phyloP scores from a whole-genome alignment of 2,113 vertebrate species.

The Toxotes jaculatrix region DNA sequence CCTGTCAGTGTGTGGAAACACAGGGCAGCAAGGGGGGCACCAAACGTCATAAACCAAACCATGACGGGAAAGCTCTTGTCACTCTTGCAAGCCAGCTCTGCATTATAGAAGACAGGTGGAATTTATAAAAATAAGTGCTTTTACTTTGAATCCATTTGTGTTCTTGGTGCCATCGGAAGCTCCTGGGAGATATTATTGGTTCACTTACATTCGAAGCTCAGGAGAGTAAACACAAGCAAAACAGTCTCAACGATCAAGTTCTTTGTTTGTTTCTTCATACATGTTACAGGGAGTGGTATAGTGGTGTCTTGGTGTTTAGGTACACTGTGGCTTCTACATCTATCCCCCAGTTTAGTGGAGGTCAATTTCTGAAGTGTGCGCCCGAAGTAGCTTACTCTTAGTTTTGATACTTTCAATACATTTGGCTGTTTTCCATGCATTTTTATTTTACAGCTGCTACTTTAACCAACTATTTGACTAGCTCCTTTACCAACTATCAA shows the following conservation, averaged over 20 bases:
- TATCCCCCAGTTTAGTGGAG: no score
- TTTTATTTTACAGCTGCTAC: neutral
- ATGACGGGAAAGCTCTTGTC: neutral
- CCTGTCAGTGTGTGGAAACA: constrained; percentile 12
- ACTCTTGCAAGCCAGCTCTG: neutral
- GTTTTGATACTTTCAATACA: neutral
- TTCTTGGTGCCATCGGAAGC: neutral
- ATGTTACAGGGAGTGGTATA: neutral
- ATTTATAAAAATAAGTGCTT: neutral
- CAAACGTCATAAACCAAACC: constrained; percentile 1
- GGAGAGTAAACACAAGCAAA: constrained; percentile 6
- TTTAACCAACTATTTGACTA: neutral
- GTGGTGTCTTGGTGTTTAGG: no score
- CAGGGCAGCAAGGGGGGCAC: neutral
- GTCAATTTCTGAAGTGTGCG: no score
- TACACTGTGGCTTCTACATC: neutral
- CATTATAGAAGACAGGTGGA: neutral
- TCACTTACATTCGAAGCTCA: constrained; percentile 17
- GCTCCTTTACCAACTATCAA: neutral
- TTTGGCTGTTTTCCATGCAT: no score
- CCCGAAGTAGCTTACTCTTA: neutral
- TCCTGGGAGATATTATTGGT: neutral
- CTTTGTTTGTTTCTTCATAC: neutral
- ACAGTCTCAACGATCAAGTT: neutral
- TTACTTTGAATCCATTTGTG: constrained; percentile 3